Base-by-base conservation (phyloP, 2,113 vertebrate genomes). In the Nicator chloris region DNA sequence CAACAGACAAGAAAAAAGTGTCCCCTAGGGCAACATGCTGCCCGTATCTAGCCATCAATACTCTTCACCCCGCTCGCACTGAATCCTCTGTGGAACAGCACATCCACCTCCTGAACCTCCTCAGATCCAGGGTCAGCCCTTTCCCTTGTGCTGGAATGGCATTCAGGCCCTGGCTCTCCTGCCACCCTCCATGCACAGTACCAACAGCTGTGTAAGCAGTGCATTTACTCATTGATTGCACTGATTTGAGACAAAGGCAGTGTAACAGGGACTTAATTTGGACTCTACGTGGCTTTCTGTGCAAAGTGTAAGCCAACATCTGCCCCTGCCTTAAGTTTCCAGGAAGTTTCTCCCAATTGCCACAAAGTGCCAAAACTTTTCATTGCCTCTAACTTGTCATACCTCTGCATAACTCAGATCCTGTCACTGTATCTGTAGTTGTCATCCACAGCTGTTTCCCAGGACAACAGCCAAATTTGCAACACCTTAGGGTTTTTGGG, bases 11-110 rank as follows among this genome's bases (percentile, higher is more conserved):
- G 83, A 72, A 93, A 90, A 85, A 94, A 81, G 65, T 26, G 77
- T 93, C 90, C 96, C 84, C 72, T 56, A 86, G 93, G 93, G 92
- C 88, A 90, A 54, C 33, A 42, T 0, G 1, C 86, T 86, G 93
- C 70, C 93, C 8, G 11, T 94, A 90, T 93, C 78, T 84, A 53
- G 47, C 60, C 76, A 90, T 95, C 95, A 91, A 79, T 95, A 90
- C 50, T 60, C 28, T n/a, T 80, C 77, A 65, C 23, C 81, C 47
- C 21, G 60, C 60, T 50, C 21, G 17, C 45, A 60, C 47, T 47
- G 77, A 64, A 65, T n/a, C 50, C 80, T 82, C 66, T 73, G 68
- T 18, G 53, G 83, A 94, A 11, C 73, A 68, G 40, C 11, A 24
- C 30, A 57, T 53, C 15, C 54, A 42, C 19, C 51, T 77, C 72